phyloP scores from a whole-genome alignment of 2,888 invertebrate species.

The Xestia ashworthii region DNA sequence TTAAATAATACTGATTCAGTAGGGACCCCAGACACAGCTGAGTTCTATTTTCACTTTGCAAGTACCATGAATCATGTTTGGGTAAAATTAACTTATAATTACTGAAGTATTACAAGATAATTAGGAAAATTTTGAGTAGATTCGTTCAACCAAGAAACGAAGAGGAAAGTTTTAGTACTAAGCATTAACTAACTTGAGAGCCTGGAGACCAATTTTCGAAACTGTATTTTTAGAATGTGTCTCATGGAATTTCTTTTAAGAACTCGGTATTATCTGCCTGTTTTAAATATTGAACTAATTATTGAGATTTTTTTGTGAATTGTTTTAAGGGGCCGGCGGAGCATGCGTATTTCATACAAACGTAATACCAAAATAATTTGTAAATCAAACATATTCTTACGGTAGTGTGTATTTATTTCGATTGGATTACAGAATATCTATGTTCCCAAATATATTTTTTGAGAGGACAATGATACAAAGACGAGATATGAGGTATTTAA shows the following conservation, averaged over 20 bases:
- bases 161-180: conserved; percentile 54
- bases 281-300: neutral
- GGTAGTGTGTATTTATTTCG: no score
- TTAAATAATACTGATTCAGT: conserved; percentile 75
- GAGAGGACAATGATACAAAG: no score
- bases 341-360: no score
- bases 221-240: conserved; percentile 31
- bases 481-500: no score
- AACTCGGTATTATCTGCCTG: neutral
- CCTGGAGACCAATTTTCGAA: conserved; percentile 40
- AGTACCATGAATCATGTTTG: conserved; percentile 72
- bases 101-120: conserved; percentile 72
- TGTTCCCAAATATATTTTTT: no score
- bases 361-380: no score
- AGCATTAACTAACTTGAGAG: conserved; percentile 49
- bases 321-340: no score
- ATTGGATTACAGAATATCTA: no score
- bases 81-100: conserved; percentile 77
- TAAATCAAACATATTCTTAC: no score
- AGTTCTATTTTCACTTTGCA: conserved; percentile 67
- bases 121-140: conserved; percentile 68
- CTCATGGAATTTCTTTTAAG: neutral
- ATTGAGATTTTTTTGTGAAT: neutral
- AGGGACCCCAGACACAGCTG: conserved; percentile 56
- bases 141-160: conserved; percentile 53